Evolutionary conservation across 2,797 vertebrate species (phyloP), one percentile per base, ranked within the genome.

Genomic region (Enteromius afrohamiltoni): DNA sequence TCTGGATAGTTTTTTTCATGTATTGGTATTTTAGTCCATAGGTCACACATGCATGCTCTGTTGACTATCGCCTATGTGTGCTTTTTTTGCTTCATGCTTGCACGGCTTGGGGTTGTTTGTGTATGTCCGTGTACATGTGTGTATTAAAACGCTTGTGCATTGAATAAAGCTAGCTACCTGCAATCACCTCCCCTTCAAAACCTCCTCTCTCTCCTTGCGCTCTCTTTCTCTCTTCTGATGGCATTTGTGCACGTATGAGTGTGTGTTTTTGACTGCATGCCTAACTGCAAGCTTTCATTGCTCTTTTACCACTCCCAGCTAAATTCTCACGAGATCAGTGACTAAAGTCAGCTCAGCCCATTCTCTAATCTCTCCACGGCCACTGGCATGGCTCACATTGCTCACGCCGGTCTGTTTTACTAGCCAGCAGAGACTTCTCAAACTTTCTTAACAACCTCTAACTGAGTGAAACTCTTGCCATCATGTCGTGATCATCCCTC

Each of bases 401-500:
- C 73, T 85, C 37, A 65, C 49, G n/a, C 31, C 23, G 34, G 64
- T 70, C 51, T 45, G 45, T 75, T 47, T 42, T 40, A 34, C n/a
- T n/a, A 47, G 34, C 26, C 37, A 71, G 31, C 47, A 51, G 51
- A 58, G 62, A 76, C 74, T 77, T 79, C 62, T 83, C 49, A 53
- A 60, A 83, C 64, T 70, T 83, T 62, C 80, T 74, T 81, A 77
- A 81, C 81, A 77, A 65, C 47, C 21, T 74, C 49, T 37, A 82
- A 64, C 68, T 73, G 78, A 85, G 64, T 69, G 69, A 77, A 88
- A 78, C 82, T 86, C 77, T 60, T 37, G n/a, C 91, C 95, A 95
- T 96, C 94, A 93, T 91, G 91, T 94, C 91, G 89, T 86, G 86
- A 88, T 89, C 93, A 95, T 96, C 95, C 90, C 80, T 91, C 96